A percentile compares a stretch with the other conserved stretches of the same genome.
phyloP scores from a whole-genome alignment of 2,888 invertebrate genomes.

The Dasysyrphus tricinctus region DNA sequence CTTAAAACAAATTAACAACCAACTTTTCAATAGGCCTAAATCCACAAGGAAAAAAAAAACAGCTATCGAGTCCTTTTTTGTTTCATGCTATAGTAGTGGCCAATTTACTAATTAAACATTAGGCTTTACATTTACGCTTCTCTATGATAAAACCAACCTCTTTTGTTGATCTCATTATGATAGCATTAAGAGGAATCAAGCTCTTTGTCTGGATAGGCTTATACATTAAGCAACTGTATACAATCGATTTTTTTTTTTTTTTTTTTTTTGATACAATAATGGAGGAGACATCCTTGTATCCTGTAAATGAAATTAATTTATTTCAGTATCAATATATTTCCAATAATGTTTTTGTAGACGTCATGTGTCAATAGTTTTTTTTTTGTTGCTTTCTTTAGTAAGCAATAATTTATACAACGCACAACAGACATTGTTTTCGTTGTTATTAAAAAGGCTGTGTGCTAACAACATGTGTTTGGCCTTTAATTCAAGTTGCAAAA shows the following conservation, averaged over 20 bases:
- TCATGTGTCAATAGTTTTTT: not conserved
- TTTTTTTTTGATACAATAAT: not conserved
- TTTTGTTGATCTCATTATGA: conserved; percentile 9
- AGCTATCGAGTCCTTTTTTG: not conserved
- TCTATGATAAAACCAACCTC: not conserved
- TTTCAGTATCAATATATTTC: conserved; percentile 6
- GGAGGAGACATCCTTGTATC: not conserved
- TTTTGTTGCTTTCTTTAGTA: not conserved
- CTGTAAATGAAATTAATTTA: conserved; percentile 15
- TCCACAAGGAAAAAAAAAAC: not conserved
- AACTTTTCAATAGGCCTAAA: not conserved
- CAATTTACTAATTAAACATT: not conserved
- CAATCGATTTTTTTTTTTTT: not conserved
- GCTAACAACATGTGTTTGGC: not conserved
- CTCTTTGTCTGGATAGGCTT: not conserved
- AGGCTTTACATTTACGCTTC: not conserved
- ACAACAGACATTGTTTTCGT: not conserved
- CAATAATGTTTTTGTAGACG: not conserved
- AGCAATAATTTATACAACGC: not conserved
- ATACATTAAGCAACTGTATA: not conserved
- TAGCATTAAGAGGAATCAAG: not conserved
- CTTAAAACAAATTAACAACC: not conserved
- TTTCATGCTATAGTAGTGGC: not conserved
- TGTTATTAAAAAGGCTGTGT: not conserved
- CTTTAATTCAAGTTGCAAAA: not conserved